phyloP scores from a whole-genome alignment of 2,113 vertebrate genomes.

The Hystrix cristata region DNA sequence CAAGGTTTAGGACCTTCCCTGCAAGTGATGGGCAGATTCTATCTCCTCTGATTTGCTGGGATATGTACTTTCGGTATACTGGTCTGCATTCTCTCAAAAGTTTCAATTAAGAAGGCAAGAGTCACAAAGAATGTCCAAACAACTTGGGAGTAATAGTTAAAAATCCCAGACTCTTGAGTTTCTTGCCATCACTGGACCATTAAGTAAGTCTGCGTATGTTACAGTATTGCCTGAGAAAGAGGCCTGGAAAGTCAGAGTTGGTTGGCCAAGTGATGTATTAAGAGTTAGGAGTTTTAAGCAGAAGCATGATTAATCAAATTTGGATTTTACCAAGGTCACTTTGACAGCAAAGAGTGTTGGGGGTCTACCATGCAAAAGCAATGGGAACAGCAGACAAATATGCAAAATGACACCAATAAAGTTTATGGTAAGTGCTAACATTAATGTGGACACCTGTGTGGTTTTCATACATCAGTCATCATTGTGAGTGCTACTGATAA shows the following conservation, averaged over 20 bases:
- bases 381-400: not conserved
- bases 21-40: not conserved
- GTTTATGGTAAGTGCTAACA: not conserved
- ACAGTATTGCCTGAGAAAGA: not conserved
- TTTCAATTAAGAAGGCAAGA: constrained; percentile 30
- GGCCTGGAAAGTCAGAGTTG: not conserved
- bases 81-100: constrained; percentile 29
- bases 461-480: not conserved
- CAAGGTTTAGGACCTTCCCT: not conserved
- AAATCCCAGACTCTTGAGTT: not conserved
- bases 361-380: not conserved
- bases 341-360: not conserved
- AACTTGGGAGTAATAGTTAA: not conserved
- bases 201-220: not conserved
- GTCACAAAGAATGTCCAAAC: not conserved
- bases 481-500: not conserved
- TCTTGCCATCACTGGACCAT: not conserved
- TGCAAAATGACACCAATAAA: constrained; percentile 10
- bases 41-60: not conserved
- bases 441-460: not conserved
- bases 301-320: constrained; percentile 1
- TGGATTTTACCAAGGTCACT: constrained; percentile 25
- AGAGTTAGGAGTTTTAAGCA: not conserved
- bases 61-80: constrained; percentile 39
- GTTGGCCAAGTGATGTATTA: not conserved